These are phyloP conservation scores for Cichlasoma orientale DNA, from an alignment of 2,797 vertebrate genomes.

Conservation along the genomic window DNA sequence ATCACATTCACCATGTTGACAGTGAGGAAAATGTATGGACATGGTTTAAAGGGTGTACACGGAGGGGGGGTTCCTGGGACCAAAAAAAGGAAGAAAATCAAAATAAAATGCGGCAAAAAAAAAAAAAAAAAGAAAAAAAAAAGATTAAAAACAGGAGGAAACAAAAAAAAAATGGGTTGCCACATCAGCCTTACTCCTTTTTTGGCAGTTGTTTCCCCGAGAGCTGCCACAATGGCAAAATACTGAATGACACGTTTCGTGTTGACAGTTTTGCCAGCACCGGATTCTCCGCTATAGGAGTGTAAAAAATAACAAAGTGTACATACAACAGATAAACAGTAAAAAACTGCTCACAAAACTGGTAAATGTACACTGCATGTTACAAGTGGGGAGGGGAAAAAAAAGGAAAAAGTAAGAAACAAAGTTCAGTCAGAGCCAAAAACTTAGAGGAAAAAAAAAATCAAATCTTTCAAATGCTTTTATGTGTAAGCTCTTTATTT, in stretches of 20 bases:
- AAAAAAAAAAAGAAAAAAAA: slow-evolving; percentile 32
- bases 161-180: slow-evolving; percentile 69
- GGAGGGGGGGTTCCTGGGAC: slow-evolving; percentile 52
- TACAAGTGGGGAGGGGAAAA: neutral
- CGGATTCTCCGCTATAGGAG: slow-evolving; percentile 93
- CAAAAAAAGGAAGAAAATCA: slow-evolving; percentile 35
- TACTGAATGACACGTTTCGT: slow-evolving; percentile 99
- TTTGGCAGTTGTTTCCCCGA: slow-evolving; percentile 91
- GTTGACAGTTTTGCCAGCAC: slow-evolving; percentile 99
- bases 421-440: neutral
- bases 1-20: slow-evolving; percentile 58
- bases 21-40: slow-evolving; percentile 63
- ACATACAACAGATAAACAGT: slow-evolving; percentile 50
- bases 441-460: slow-evolving; percentile 9
- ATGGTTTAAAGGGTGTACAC: slow-evolving; percentile 57
- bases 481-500: neutral
- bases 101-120: slow-evolving; percentile 39
- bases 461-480: slow-evolving; percentile 1
- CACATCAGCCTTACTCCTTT: slow-evolving; percentile 92
- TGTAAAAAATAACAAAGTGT: slow-evolving; percentile 71
- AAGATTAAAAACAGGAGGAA: slow-evolving; percentile 48
- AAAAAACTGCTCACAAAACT: slow-evolving; percentile 57
- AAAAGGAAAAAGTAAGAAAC: slow-evolving; percentile 3
- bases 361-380: slow-evolving; percentile 18
- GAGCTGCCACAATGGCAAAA: slow-evolving; percentile 98